These are phyloP conservation scores for Scomberomorus guttatus DNA, from an alignment of 2,797 vertebrate species.

Conservation along the genomic window DNA sequence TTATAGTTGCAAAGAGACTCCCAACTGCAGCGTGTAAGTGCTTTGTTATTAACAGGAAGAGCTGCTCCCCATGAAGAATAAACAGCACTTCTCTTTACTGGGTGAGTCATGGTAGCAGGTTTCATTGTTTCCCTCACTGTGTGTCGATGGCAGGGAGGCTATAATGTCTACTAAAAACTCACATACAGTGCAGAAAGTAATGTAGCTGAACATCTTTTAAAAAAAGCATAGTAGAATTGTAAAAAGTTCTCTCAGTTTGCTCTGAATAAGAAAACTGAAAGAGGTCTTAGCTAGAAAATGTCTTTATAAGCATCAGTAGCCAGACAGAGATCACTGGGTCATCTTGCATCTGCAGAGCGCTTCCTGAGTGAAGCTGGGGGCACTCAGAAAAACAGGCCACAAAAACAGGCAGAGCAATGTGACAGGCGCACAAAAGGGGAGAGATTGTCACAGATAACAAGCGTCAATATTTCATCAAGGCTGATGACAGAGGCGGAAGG, in stretches of 20 bases:
- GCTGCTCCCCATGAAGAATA: conserved; percentile 56
- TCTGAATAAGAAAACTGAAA: conserved; percentile 12
- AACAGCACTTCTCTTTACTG: conserved; percentile 60
- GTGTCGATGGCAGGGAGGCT: conserved; percentile 17
- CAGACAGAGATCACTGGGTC: conserved; percentile 78
- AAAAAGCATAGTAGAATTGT: neutral
- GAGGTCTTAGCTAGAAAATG: conserved; percentile 33
- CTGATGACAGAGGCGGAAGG: conserved; percentile 43
- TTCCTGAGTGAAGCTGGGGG: conserved; percentile 74
- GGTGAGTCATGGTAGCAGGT: conserved; percentile 57
- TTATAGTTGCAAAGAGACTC: conserved; percentile 77
- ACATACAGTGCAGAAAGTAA: conserved; percentile 8
- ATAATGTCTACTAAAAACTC: neutral
- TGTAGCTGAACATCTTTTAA: neutral
- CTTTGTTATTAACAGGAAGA: conserved; percentile 77
- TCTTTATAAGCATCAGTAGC: conserved; percentile 65
- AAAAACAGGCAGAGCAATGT: conserved; percentile 37
- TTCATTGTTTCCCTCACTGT: conserved; percentile 51
- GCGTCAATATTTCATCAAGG: conserved; percentile 44
- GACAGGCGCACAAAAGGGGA: conserved; percentile 40
- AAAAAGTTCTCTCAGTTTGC: neutral
- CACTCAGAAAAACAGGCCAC: conserved; percentile 32
- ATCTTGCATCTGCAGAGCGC: conserved; percentile 77
- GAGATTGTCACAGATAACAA: conserved; percentile 45
- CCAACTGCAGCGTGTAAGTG: conserved; percentile 46